Percentiles rank a stretch among this genome's conserved stretches.
These are phyloP conservation scores for Phodopus roborovskii DNA, from an alignment of 2,113 vertebrate genomes.

Conservation along the genomic window DNA sequence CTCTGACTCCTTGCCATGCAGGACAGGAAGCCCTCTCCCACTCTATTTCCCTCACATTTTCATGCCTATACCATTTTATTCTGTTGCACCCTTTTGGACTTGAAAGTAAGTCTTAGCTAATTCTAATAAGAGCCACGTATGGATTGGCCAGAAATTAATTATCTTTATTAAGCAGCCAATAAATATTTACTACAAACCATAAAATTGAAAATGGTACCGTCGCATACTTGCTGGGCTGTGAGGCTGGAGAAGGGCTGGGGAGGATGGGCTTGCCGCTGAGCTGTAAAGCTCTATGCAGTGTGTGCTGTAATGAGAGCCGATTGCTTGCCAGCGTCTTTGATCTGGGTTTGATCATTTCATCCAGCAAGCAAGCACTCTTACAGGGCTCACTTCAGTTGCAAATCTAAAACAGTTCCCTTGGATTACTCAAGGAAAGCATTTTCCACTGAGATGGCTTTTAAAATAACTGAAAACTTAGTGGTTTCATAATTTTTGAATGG, in stretches of 20 bases:
- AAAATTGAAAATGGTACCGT: slow-evolving; percentile 28
- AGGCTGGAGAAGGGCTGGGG: background rate
- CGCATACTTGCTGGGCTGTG: background rate
- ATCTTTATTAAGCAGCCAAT: slow-evolving; percentile 70
- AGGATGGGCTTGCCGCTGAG: fast-evolving
- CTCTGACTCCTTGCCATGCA: background rate
- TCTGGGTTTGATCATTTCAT: background rate
- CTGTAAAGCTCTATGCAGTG: fast-evolving
- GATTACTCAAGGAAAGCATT: slow-evolving; percentile 17
- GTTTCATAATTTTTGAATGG: slow-evolving; percentile 25
- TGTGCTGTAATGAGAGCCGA: background rate
- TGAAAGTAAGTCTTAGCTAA: slow-evolving; percentile 28
- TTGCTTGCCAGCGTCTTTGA: background rate
- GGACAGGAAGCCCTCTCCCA: background rate
- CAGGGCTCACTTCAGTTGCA: background rate
- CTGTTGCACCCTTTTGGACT: background rate
- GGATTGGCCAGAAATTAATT: slow-evolving; percentile 59
- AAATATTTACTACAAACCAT: slow-evolving; percentile 64
- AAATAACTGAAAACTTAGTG: slow-evolving; percentile 56
- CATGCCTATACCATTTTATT: background rate
- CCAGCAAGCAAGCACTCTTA: background rate
- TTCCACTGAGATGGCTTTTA: slow-evolving; percentile 50
- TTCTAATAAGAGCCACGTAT: background rate
- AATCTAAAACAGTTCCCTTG: background rate
- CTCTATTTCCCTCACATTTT: background rate